Percentiles rank a stretch among this genome's conserved stretches.
Conservation (phyloP, 2,888 invertebrate species). For the Dendrolimus houi region DNA sequence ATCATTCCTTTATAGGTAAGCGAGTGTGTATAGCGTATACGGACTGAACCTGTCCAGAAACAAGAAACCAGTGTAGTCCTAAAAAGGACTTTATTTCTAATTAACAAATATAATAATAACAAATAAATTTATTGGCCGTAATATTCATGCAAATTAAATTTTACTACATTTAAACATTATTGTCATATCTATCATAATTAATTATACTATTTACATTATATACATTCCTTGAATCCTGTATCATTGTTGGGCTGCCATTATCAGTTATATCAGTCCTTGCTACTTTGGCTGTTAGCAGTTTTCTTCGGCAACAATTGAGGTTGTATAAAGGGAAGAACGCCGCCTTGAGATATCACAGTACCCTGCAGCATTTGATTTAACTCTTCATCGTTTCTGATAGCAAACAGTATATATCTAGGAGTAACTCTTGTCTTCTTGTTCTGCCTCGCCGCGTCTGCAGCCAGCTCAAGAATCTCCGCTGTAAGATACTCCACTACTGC, state of each 20-base stretch:
- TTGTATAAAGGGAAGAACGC: constrained; percentile 42
- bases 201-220: no score
- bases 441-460: constrained; percentile 78
- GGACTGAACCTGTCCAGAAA: constrained; percentile 10
- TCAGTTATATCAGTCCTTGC: no score
- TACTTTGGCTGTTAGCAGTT: constrained; percentile 24
- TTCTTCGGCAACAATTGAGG: constrained; percentile 45
- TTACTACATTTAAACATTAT: no score
- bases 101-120: constrained; percentile 3
- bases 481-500: constrained; percentile 80
- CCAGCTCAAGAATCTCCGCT: constrained; percentile 81
- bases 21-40: no score
- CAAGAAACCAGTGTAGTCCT: constrained; percentile 19
- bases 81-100: constrained; percentile 24
- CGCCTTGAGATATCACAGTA: constrained; percentile 42
- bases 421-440: constrained; percentile 78
- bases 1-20: no score
- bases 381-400: constrained; percentile 50
- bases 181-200: no score
- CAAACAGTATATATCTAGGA: constrained; percentile 43
- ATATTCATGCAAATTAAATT: neutral
- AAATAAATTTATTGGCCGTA: constrained; percentile 4
- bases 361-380: constrained; percentile 37
- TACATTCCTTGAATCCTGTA: no score
- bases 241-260: no score